Conservation (phyloP, 2,888 invertebrate genomes). For the Conchocele bisecta region DNA sequence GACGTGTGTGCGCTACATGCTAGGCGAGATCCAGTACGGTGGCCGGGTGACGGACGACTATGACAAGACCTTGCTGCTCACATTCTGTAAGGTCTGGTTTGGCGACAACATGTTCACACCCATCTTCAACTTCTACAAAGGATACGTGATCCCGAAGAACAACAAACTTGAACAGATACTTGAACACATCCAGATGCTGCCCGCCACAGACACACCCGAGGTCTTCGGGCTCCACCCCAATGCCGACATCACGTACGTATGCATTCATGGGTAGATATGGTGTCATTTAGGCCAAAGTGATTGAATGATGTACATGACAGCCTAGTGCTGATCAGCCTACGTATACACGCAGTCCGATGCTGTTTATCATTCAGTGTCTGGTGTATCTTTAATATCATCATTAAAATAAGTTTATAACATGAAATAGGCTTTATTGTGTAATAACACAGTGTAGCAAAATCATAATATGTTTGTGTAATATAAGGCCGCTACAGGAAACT, state of each 20-base stretch:
- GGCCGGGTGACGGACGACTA: conserved; percentile 83
- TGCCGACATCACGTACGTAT: conserved; percentile 83
- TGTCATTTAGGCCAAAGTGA: too few relatives aligned
- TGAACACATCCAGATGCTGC: conserved; percentile 79
- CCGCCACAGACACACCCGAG: conserved; percentile 81
- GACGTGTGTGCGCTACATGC: conserved; percentile 83
- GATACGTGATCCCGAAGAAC: conserved; percentile 82
- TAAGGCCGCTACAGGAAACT: too few relatives aligned
- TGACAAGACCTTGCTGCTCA: conserved; percentile 82
- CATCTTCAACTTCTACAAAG: conserved; percentile 81
- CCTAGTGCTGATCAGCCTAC: too few relatives aligned
- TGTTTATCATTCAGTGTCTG: too few relatives aligned
- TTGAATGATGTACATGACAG: too few relatives aligned
- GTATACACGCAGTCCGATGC: too few relatives aligned
- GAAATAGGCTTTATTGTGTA: too few relatives aligned
- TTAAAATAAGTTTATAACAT: too few relatives aligned
- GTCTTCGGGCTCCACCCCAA: conserved; percentile 83
- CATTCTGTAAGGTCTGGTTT: conserved; percentile 83
- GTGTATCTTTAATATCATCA: too few relatives aligned
- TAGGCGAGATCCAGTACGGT: conserved; percentile 84
- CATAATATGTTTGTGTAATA: too few relatives aligned
- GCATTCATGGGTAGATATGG: too few relatives aligned
- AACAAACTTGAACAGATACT: conserved; percentile 78
- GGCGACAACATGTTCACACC: conserved; percentile 81
- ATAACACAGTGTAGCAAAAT: too few relatives aligned